Percentiles rank a stretch among this genome's conserved stretches.
Evolutionary conservation across 2,888 invertebrate species (phyloP).

Genomic region (Biston stratarius): DNA sequence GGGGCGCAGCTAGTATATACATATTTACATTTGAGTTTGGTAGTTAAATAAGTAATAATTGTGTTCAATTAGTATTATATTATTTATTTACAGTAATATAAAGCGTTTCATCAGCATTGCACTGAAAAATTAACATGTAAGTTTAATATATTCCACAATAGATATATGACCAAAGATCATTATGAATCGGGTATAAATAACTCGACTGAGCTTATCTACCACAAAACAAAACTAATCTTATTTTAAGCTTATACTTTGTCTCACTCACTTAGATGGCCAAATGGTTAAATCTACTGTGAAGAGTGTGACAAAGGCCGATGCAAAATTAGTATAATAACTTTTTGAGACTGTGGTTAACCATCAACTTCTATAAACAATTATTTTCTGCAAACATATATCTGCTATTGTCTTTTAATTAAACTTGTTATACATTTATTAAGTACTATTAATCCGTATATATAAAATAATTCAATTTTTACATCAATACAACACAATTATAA

Average conservation of each 20-base stretch:
- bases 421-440: conserved; percentile 13
- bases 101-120: neutral
- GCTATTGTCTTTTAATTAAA: neutral
- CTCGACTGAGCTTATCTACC: no score
- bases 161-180: neutral
- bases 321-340: no score
- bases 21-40: no score
- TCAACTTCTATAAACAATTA: neutral
- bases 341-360: no score
- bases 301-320: no score
- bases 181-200: neutral
- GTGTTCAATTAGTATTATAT: neutral
- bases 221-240: no score
- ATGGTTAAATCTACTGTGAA: no score
- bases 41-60: neutral
- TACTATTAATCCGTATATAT: conserved; percentile 2
- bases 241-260: no score
- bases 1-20: no score
- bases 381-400: neutral
- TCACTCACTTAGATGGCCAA: no score
- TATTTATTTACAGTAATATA: conserved; percentile 6
- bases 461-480: neutral
- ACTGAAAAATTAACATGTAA: neutral
- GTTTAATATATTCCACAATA: neutral
- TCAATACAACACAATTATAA: conserved; percentile 13